These are phyloP conservation scores for Nycteola revayana DNA, from an alignment of 2,888 invertebrate species.

Conservation along the genomic window DNA sequence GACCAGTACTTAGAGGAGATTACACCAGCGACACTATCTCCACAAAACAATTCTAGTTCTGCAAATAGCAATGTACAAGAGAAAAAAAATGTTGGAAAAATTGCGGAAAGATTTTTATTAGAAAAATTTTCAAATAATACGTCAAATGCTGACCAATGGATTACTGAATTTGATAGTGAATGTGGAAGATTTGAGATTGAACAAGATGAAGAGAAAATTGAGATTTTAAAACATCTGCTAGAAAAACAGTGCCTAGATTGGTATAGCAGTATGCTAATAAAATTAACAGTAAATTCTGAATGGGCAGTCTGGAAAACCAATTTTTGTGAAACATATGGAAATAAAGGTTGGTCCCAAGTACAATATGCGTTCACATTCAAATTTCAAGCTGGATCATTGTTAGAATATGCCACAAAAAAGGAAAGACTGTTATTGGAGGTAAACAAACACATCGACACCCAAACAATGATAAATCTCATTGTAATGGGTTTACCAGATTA, in stretches of 20 bases:
- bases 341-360: slow-evolving; percentile 24
- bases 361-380: slow-evolving; percentile 27
- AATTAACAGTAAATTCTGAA: neutral
- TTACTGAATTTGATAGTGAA: slow-evolving; percentile 17
- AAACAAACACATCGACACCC: too few relatives aligned
- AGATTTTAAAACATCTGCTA: neutral
- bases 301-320: slow-evolving; percentile 13
- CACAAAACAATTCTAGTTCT: neutral
- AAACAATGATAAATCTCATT: too few relatives aligned
- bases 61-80: neutral
- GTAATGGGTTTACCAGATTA: too few relatives aligned
- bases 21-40: neutral
- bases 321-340: slow-evolving; percentile 23
- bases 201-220: neutral
- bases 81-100: neutral
- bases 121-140: slow-evolving; percentile 13
- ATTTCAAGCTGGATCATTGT: too few relatives aligned
- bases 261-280: slow-evolving; percentile 2
- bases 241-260: slow-evolving; percentile 1
- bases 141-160: slow-evolving; percentile 19
- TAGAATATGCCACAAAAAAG: too few relatives aligned
- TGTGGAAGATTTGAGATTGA: slow-evolving; percentile 7
- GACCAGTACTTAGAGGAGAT: slow-evolving; percentile 3
- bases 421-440: too few relatives aligned
- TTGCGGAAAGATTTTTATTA: slow-evolving; percentile 4